Conservation (phyloP, 92 coral and sea anemone genomes). For the Epizoanthus illoricatus region DNA sequence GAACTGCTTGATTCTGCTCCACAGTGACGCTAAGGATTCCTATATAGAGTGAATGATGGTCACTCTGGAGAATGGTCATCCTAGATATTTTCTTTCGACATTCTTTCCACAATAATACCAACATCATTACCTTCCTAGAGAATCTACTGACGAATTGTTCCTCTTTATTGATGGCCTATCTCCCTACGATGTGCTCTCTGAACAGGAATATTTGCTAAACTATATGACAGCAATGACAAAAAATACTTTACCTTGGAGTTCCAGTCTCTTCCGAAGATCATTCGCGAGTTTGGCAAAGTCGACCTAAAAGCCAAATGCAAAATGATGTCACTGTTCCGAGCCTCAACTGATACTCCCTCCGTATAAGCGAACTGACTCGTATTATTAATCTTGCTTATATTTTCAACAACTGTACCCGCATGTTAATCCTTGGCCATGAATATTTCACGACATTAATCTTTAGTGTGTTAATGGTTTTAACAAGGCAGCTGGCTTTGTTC, state of each 20-base stretch:
- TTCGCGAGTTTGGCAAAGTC: slow-evolving; percentile 78
- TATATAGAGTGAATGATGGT: too few relatives aligned
- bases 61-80: too few relatives aligned
- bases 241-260: slow-evolving; percentile 60
- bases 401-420: not conserved
- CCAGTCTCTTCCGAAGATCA: slow-evolving; percentile 68
- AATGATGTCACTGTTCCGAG: not conserved
- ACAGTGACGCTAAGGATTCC: too few relatives aligned
- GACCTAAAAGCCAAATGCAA: slow-evolving; percentile 45
- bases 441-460: slow-evolving; percentile 20
- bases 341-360: not conserved
- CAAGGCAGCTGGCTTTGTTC: not conserved
- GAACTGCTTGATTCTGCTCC: too few relatives aligned
- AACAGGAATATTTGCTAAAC: not conserved
- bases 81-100: too few relatives aligned
- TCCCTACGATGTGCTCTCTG: too few relatives aligned
- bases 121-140: too few relatives aligned
- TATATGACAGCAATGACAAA: not conserved
- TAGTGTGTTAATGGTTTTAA: not conserved
- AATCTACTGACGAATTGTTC: too few relatives aligned
- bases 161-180: too few relatives aligned
- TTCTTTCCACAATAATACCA: too few relatives aligned
- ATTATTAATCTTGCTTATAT: not conserved
- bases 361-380: not conserved
- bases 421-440: slow-evolving; percentile 2